Conservation (phyloP, 1,140 invertebrate species). For the Pachyrhynchus sulphureomaculatus region DNA sequence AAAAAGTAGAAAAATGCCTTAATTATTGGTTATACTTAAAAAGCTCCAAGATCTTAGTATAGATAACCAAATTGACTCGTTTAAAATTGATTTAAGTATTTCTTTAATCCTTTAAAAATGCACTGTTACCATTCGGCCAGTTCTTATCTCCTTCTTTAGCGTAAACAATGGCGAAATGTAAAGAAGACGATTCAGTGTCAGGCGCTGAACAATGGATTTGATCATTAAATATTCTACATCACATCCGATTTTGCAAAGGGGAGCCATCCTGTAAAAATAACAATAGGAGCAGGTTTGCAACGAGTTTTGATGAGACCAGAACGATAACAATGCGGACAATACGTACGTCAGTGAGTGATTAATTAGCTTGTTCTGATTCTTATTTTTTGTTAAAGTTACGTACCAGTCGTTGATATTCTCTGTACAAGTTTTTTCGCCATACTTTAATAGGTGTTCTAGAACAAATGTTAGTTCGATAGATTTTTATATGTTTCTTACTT, state of each 20-base stretch:
- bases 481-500: too few species aligned
- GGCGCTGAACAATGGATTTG: slow-evolving; percentile 40
- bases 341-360: slow-evolving; percentile 39
- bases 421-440: too few species aligned
- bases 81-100: slow-evolving; percentile 30
- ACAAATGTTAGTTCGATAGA: too few species aligned
- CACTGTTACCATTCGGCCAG: slow-evolving; percentile 4
- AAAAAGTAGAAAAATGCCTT: too few species aligned
- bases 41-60: too few species aligned
- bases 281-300: slow-evolving; percentile 43
- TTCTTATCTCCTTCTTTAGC: slow-evolving; percentile 18
- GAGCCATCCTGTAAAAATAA: slow-evolving; percentile 41
- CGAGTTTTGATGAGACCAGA: slow-evolving; percentile 36
- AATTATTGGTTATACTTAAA: too few species aligned
- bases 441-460: too few species aligned
- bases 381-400: not conserved
- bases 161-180: slow-evolving; percentile 40
- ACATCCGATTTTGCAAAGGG: slow-evolving; percentile 45
- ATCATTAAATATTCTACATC: slow-evolving; percentile 45
- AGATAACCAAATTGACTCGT: slow-evolving; percentile 23
- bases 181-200: slow-evolving; percentile 39
- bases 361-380: slow-evolving; percentile 39
- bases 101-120: slow-evolving; percentile 17
- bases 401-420: too few species aligned
- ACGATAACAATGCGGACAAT: slow-evolving; percentile 37